Conservation (phyloP, 1,140 invertebrate species). For the Augochlora pura region DNA sequence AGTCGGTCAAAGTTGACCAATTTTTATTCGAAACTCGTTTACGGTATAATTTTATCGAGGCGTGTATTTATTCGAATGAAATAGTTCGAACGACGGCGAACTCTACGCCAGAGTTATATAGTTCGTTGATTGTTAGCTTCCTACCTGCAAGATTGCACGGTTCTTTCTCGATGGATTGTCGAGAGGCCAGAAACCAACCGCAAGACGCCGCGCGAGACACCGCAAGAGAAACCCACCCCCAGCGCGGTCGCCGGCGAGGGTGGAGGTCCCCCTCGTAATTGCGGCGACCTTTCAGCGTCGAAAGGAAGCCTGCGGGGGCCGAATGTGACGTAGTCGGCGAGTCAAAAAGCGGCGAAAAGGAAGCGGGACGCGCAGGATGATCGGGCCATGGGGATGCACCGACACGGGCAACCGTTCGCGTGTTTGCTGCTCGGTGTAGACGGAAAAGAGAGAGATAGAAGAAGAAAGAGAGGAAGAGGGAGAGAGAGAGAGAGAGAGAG, state of each 20-base stretch:
- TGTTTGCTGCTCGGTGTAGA: slow-evolving; percentile 35
- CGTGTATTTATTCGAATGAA: too few species aligned
- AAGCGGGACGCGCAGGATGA: slow-evolving; percentile 9
- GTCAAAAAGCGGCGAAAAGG: slow-evolving; percentile 31
- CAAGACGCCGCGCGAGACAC: slow-evolving; percentile 22
- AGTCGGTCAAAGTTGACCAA: too few species aligned
- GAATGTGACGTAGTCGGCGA: slow-evolving; percentile 33
- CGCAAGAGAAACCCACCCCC: slow-evolving; percentile 12
- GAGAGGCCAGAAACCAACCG: too few species aligned
- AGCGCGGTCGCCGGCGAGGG: background rate
- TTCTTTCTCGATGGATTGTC: too few species aligned
- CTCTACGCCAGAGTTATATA: too few species aligned
- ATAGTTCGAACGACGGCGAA: too few species aligned
- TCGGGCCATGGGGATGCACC: slow-evolving; percentile 24
- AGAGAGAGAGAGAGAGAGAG: background rate
- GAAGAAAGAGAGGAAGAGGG: background rate
- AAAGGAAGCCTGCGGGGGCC: slow-evolving; percentile 47
- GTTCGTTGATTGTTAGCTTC: too few species aligned
- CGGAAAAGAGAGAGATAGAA: background rate
- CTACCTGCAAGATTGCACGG: too few species aligned
- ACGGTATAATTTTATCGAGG: too few species aligned
- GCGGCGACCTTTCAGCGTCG: slow-evolving; percentile 48
- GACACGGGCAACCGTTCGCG: background rate
- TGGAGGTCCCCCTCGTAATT: background rate
- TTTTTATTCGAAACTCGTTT: too few species aligned